Evolutionary conservation across 2,888 invertebrate genomes (phyloP).

Genomic region (Caenorhabditis zanzibari): DNA sequence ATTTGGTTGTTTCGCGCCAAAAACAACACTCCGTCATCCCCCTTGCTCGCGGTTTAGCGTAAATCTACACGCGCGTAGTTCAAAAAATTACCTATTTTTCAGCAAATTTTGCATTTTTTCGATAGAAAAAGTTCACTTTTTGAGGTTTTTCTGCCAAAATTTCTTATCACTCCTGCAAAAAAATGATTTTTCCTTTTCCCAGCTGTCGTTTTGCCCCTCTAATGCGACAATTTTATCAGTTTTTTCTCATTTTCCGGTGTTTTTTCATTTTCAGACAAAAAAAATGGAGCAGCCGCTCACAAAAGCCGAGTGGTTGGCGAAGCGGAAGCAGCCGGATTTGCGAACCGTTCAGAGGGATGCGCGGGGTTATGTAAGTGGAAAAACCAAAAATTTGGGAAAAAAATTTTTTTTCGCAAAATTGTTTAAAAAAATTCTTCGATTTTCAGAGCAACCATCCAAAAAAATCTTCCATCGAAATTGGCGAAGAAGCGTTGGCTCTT

Average conservation of each 20-base stretch:
- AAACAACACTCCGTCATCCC: slow-evolving; percentile 29
- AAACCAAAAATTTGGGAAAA: background rate
- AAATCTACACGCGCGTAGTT: background rate
- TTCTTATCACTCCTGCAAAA: no score
- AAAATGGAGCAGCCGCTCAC: slow-evolving; percentile 1
- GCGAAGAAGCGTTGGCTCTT: background rate
- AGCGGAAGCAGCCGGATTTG: background rate
- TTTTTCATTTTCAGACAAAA: background rate
- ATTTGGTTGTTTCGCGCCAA: background rate
- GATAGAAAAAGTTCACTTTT: background rate
- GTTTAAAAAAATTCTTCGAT: no score
- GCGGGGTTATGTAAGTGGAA: background rate
- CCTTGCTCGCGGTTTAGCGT: background rate
- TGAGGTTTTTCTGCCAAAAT: background rate
- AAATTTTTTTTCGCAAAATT: background rate
- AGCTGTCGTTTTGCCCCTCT: slow-evolving; percentile 14
- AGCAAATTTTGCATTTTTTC: background rate
- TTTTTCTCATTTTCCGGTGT: background rate
- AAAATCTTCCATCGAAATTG: slow-evolving; percentile 3
- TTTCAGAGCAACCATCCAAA: background rate
- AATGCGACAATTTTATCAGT: background rate
- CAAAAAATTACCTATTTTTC: background rate
- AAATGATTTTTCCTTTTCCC: background rate
- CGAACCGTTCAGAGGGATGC: background rate
- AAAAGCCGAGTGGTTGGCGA: background rate